phyloP scores from a whole-genome alignment of 1,140 invertebrate species.

The Drosophila mauritiana region DNA sequence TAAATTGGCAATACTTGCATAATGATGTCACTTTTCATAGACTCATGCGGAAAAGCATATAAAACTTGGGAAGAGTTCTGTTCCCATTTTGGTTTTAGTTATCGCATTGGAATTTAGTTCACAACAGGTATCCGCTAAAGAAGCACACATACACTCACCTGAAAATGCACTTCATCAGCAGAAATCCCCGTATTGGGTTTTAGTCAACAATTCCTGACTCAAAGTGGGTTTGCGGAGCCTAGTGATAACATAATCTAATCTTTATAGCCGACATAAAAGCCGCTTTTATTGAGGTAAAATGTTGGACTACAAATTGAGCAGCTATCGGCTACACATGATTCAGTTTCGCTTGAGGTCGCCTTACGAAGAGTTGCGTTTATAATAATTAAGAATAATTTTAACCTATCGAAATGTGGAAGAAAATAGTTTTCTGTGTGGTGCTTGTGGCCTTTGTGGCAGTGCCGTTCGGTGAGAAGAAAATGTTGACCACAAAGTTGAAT shows the following conservation, averaged over 20 bases:
- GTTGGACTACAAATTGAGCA: conserved; percentile 18
- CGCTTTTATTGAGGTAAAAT: not conserved
- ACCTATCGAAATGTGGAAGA: conserved; percentile 44
- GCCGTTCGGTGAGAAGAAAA: conserved; percentile 47
- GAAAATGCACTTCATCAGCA: not conserved
- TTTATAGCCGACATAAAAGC: conserved; percentile 40
- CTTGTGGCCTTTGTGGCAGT: conserved; percentile 43
- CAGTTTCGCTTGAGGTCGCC: conserved; percentile 17
- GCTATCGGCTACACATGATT: not conserved
- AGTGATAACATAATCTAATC: conserved; percentile 39
- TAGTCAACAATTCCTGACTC: conserved; percentile 39
- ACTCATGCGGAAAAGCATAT: conserved; percentile 1
- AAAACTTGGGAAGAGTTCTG: not conserved
- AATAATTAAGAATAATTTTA: not conserved
- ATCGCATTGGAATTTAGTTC: conserved; percentile 1
- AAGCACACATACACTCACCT: not conserved
- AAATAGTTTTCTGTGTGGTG: conserved; percentile 42
- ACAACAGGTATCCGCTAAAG: not conserved
- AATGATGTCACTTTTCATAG: not conserved
- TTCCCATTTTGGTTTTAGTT: not conserved
- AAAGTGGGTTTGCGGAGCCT: conserved; percentile 4
- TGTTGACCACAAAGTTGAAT: not conserved
- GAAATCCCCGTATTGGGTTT: conserved; percentile 3
- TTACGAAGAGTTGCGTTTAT: not conserved
- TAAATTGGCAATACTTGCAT: not conserved